Percentiles rank a stretch among this genome's conserved stretches.
These are phyloP conservation scores for Heliangelus exortis DNA, from an alignment of 2,797 vertebrate species.

Conservation along the genomic window DNA sequence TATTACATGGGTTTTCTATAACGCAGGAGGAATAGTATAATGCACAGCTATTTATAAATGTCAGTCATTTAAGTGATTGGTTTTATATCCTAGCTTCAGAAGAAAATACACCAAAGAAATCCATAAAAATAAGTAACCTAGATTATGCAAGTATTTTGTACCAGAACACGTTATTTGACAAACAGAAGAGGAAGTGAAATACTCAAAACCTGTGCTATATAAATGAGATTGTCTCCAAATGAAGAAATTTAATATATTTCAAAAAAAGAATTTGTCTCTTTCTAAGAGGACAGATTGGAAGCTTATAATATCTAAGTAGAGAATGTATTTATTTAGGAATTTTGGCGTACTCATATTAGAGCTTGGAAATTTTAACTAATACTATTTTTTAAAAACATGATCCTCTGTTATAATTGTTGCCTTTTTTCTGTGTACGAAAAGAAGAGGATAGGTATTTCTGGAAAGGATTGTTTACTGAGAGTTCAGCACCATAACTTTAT, in stretches of 20 bases:
- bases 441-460: background rate
- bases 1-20: background rate
- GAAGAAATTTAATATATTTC: background rate
- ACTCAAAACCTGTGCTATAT: background rate
- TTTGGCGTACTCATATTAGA: background rate
- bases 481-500: background rate
- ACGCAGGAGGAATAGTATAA: background rate
- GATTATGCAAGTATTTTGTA: background rate
- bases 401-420: background rate
- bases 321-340: background rate
- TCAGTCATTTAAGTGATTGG: background rate
- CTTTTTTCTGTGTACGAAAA: background rate
- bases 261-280: background rate
- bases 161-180: background rate
- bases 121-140: background rate
- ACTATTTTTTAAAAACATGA: background rate
- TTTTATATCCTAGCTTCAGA: background rate
- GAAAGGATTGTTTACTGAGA: background rate
- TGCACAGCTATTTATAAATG: background rate
- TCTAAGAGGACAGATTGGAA: background rate
- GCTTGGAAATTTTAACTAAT: background rate
- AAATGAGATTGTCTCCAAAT: background rate
- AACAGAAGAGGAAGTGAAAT: background rate
- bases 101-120: background rate
- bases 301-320: background rate